A percentile compares a stretch with the other conserved stretches of the same genome.
phyloP scores from a whole-genome alignment of 2,888 invertebrate species.

The Augochlorella aurata region DNA sequence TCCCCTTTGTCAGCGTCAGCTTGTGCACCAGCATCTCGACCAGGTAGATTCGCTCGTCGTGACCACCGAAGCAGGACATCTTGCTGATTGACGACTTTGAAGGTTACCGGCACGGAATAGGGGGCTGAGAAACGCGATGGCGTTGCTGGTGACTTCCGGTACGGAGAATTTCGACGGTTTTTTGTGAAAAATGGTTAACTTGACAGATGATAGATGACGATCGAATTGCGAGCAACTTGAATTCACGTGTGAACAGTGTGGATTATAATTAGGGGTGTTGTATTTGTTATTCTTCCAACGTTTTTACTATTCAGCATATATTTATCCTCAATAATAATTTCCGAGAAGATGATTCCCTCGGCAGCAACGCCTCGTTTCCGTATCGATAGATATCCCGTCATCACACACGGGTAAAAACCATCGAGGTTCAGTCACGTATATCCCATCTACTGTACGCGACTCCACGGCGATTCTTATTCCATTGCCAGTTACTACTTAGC shows the following conservation, averaged over 20 bases:
- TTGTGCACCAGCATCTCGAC: conserved; percentile 74
- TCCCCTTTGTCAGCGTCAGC: conserved; percentile 70
- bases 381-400: conserved; percentile 51
- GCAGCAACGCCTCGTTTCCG: conserved; percentile 44
- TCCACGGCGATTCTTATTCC: conserved; percentile 62
- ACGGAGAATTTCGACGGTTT: conserved; percentile 36
- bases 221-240: conserved; percentile 44
- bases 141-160: neutral
- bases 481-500: conserved; percentile 67
- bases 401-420: conserved; percentile 52
- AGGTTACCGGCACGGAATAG: neutral
- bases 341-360: neutral
- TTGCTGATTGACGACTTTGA: neutral
- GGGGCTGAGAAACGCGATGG: neutral
- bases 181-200: conserved; percentile 9
- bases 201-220: conserved; percentile 52
- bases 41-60: conserved; percentile 75
- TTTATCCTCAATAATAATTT: neutral
- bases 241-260: neutral
- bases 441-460: conserved; percentile 61
- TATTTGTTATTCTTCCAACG: neutral
- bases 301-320: neutral
- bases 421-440: conserved; percentile 63
- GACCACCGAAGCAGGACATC: conserved; percentile 78
- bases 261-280: neutral